Evolutionary conservation across 2,113 vertebrate species (phyloP), one percentile per base, ranked within the genome.

Genomic region (Morone saxatilis): DNA sequence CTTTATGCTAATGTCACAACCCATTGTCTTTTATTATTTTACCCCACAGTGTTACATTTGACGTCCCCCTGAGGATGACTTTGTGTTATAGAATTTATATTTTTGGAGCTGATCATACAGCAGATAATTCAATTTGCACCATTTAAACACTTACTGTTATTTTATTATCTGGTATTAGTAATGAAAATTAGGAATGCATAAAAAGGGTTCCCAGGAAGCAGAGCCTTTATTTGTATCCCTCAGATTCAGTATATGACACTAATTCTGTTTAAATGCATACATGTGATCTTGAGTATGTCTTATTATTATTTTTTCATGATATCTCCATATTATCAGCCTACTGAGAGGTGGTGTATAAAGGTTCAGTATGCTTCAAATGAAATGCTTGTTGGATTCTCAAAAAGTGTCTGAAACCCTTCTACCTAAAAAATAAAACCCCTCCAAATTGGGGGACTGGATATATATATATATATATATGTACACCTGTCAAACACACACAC

Each of bases 21-120:
- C 41, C 48, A 22, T 5, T 1, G 9, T 82, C 54, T 67, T 31
- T 81, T 82, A 36, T 76, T 80, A 56, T 75, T 54, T 83, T 88
- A 89, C 90, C 88, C 76, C 60, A 63, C 90, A 93, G 93, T 94
- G 85, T 94, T 94, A 94, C 17, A 20, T 40, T 59, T 68, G 0
- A 56, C 62, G 63, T 72, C 65, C 48, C 0, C 2, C 31, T 70
- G 31, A 16, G 17, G 59, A 54, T 19, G 57, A n/a, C 11, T 47
- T n/a, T 48, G 16, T 88, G 38, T 71, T 36, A 20, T 69, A 66
- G 3, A 72, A 16, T 62, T 83, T 63, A 14, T 84, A 17, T 74
- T 61, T 78, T 41, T 76, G 25, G 4, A 70, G 45, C 3, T 66
- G 51, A 70, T 40, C 20, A 50, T 74, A 22, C 12, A 13, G 9